These are phyloP conservation scores for Tetrax tetrax DNA, from an alignment of 2,113 vertebrate species.

Conservation along the genomic window DNA sequence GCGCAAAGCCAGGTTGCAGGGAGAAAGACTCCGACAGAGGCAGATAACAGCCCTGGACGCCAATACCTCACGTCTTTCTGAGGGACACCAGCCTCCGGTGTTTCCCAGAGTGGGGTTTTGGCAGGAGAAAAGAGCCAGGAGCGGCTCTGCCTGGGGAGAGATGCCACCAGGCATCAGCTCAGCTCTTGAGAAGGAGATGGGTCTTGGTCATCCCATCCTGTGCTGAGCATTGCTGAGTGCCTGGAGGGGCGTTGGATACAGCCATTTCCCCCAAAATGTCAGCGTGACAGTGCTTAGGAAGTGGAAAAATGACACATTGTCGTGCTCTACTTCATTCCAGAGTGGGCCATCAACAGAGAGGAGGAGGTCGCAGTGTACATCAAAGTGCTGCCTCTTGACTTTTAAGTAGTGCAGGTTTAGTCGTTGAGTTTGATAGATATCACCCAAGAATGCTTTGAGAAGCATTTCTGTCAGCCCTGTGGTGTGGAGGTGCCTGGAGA, in stretches of 20 bases:
- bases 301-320: accelerated
- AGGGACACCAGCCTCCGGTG: neutral
- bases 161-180: neutral
- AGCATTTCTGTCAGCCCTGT: neutral
- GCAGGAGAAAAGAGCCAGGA: neutral
- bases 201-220: neutral
- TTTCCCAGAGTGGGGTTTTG: neutral
- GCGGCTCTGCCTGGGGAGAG: neutral
- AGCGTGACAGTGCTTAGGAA: neutral
- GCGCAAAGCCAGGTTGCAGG: too few relatives aligned
- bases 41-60: neutral
- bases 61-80: neutral
- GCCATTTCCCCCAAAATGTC: neutral
- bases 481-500: neutral
- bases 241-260: neutral
- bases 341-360: neutral
- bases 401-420: neutral
- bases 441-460: neutral
- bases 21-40: neutral
- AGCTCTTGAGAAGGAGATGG: neutral
- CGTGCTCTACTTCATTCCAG: neutral
- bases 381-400: neutral
- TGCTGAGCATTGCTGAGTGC: neutral
- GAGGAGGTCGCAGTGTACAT: neutral
- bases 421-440: neutral